phyloP scores from a whole-genome alignment of 2,797 vertebrate species.

The Trematomus bernacchii region DNA sequence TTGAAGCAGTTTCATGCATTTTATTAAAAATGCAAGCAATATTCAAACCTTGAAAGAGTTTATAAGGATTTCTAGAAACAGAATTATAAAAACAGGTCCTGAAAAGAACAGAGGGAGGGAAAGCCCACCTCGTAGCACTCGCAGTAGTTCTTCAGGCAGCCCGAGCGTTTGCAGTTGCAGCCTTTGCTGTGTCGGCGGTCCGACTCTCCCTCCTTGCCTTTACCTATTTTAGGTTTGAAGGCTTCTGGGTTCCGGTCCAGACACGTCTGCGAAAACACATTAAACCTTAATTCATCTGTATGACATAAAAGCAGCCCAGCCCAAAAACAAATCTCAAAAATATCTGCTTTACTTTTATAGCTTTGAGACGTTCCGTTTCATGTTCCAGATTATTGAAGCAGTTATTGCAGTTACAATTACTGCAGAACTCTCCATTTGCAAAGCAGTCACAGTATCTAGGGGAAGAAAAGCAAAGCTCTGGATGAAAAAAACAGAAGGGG shows the following conservation, averaged over 20 bases:
- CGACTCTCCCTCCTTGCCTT: slow-evolving; percentile 97
- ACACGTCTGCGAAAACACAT: slow-evolving; percentile 88
- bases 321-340: not conserved
- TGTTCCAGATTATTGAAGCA: slow-evolving; percentile 99
- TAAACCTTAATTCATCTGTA: not conserved
- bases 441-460: slow-evolving; percentile 98
- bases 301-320: not conserved
- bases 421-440: slow-evolving; percentile 99
- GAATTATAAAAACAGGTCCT: not conserved
- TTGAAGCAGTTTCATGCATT: too few species aligned
- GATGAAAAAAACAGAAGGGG: not conserved
- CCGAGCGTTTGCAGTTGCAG: slow-evolving; percentile 98
- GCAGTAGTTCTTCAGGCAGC: slow-evolving; percentile 99
- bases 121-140: slow-evolving; percentile 96
- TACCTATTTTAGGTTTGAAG: slow-evolving; percentile 99
- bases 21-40: too few species aligned
- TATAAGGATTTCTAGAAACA: too few species aligned
- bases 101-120: not conserved
- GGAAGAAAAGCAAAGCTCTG: not conserved
- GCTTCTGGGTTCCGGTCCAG: slow-evolving; percentile 98
- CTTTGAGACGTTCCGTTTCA: slow-evolving; percentile 97
- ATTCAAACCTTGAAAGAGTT: too few species aligned
- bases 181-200: slow-evolving; percentile 98
- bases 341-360: slow-evolving; percentile 92
- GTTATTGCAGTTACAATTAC: slow-evolving; percentile 98